These are phyloP conservation scores for Struthidea cinerea DNA, from an alignment of 2,113 vertebrate genomes.

Conservation along the genomic window DNA sequence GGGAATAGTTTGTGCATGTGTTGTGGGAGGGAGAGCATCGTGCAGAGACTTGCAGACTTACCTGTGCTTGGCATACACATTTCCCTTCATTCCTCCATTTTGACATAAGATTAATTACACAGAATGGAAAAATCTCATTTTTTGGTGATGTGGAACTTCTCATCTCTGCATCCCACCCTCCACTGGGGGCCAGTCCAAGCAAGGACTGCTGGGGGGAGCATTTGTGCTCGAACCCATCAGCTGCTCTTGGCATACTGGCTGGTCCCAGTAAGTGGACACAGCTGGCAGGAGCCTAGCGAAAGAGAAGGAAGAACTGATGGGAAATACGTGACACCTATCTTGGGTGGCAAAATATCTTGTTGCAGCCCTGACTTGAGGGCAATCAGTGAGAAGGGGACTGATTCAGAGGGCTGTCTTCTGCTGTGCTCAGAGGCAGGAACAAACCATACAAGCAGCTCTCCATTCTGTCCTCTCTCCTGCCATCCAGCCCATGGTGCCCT, in stretches of 20 bases:
- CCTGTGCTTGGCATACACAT: not conserved
- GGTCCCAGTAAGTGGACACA: not conserved
- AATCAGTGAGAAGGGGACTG: not conserved
- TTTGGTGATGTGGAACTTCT: not conserved
- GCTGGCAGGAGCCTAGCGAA: not conserved
- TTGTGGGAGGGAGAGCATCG: not conserved
- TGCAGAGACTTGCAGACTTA: not conserved
- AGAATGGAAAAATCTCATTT: not conserved
- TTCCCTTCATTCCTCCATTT: not conserved
- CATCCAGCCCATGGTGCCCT: not conserved
- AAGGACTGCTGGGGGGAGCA: not conserved
- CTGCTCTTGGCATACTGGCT: not conserved
- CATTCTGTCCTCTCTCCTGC: not conserved
- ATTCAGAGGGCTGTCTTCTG: not conserved
- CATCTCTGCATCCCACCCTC: not conserved
- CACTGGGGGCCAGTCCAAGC: not conserved
- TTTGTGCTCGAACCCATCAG: not conserved
- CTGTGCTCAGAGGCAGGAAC: not conserved
- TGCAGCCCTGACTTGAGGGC: not conserved
- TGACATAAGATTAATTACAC: not conserved
- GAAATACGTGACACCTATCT: fast-evolving
- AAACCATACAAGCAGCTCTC: not conserved
- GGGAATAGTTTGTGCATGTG: not conserved
- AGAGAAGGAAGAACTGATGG: not conserved
- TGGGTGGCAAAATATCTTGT: not conserved